Conservation (phyloP, 2,797 vertebrate species). For the Pelobates cultripes region DNA sequence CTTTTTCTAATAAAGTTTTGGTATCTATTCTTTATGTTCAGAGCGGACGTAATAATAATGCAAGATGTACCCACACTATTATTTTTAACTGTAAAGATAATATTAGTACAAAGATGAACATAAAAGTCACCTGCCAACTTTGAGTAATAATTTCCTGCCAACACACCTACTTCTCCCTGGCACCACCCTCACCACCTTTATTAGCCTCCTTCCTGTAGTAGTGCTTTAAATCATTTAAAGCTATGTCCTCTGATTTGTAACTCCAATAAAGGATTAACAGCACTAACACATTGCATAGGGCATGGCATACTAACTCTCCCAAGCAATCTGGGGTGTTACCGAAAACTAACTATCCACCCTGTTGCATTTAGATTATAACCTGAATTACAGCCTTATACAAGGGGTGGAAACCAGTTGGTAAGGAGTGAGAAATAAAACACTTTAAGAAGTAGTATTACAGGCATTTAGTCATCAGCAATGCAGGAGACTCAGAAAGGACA, state of each 20-base stretch:
- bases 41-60: not conserved
- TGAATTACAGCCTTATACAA: conserved; percentile 42
- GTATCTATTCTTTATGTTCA: too few relatives aligned
- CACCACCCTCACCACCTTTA: conserved; percentile 26
- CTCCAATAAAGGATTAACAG: not conserved
- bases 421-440: conserved; percentile 26
- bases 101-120: not conserved
- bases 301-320: conserved; percentile 34
- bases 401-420: conserved; percentile 31
- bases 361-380: conserved; percentile 17
- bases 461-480: conserved; percentile 39
- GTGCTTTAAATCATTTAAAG: not conserved
- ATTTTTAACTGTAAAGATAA: not conserved
- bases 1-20: too few relatives aligned
- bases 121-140: not conserved
- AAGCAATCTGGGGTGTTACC: conserved; percentile 33
- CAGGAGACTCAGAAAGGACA: not conserved
- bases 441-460: conserved; percentile 5
- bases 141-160: conserved; percentile 19
- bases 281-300: not conserved
- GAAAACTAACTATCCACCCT: conserved; percentile 34
- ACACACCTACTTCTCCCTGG: conserved; percentile 8
- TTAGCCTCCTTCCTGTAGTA: conserved; percentile 2
- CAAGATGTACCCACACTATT: not conserved
- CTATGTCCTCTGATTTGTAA: conserved; percentile 8